These are phyloP conservation scores for Meiosimyza platycephala DNA, from an alignment of 2,888 invertebrate genomes.

Conservation along the genomic window DNA sequence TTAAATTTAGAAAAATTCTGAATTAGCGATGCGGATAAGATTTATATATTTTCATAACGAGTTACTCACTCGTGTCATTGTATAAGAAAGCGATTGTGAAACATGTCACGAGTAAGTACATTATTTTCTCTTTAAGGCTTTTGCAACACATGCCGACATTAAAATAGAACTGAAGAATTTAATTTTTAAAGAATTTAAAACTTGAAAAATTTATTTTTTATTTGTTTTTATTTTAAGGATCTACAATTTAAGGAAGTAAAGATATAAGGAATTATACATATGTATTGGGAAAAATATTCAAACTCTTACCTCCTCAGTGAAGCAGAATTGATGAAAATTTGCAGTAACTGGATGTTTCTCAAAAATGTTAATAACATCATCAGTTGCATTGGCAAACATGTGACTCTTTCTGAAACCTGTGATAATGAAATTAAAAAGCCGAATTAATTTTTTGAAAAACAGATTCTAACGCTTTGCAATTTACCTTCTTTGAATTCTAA, in stretches of 20 bases:
- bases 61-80: too few relatives aligned
- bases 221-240: too few relatives aligned
- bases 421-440: slow-evolving; percentile 14
- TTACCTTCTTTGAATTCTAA: slow-evolving; percentile 78
- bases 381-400: slow-evolving; percentile 74
- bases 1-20: too few relatives aligned
- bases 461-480: neutral
- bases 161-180: too few relatives aligned
- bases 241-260: too few relatives aligned
- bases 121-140: neutral
- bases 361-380: slow-evolving; percentile 72
- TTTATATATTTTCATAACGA: neutral
- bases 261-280: too few relatives aligned
- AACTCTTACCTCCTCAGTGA: slow-evolving; percentile 71
- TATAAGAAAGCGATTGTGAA: too few relatives aligned
- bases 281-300: too few relatives aligned
- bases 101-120: neutral
- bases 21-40: too few relatives aligned
- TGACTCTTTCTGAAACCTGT: slow-evolving; percentile 68
- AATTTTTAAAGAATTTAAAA: too few relatives aligned
- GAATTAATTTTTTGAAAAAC: neutral
- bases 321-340: slow-evolving; percentile 80
- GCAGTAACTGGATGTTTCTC: slow-evolving; percentile 74
- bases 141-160: too few relatives aligned
- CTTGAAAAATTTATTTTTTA: too few relatives aligned